A percentile compares a stretch with the other conserved stretches of the same genome.
Conservation (phyloP, 2,888 invertebrate species). For the Epinotia brunnichana region DNA sequence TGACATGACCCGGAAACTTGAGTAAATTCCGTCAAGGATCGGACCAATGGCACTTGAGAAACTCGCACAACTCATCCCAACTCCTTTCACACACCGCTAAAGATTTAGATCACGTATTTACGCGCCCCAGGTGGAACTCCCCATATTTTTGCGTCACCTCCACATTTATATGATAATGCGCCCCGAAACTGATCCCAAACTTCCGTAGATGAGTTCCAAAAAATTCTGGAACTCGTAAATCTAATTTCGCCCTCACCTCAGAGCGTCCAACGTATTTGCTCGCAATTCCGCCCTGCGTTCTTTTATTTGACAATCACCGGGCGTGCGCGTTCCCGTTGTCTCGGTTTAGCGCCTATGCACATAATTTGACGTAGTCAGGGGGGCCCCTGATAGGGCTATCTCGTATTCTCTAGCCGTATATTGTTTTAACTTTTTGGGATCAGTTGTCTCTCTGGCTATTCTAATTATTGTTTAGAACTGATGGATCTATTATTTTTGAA, state of each 20-base stretch:
- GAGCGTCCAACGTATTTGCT: slow-evolving; percentile 62
- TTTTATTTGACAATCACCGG: slow-evolving; percentile 45
- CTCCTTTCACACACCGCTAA: slow-evolving; percentile 26
- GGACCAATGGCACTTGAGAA: not conserved
- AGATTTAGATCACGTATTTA: slow-evolving; percentile 42
- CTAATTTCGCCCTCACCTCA: slow-evolving; percentile 74
- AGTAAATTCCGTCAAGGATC: not conserved
- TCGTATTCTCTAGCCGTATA: too few species aligned
- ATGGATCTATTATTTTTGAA: too few species aligned
- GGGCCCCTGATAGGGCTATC: too few species aligned
- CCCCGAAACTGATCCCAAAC: slow-evolving; percentile 70
- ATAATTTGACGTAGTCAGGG: not conserved
- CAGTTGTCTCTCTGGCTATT: not conserved
- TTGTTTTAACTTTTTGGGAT: too few species aligned
- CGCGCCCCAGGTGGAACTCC: slow-evolving; percentile 49
- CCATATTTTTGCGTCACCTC: slow-evolving; percentile 79
- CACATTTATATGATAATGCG: slow-evolving; percentile 60
- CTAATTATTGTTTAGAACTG: too few species aligned
- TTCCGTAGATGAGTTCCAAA: slow-evolving; percentile 74
- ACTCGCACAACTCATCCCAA: slow-evolving; percentile 18
- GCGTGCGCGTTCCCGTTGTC: slow-evolving; percentile 19
- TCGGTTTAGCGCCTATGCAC: slow-evolving; percentile 7
- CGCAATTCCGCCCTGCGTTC: slow-evolving; percentile 54
- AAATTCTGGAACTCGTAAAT: slow-evolving; percentile 79
- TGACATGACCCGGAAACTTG: not conserved